phyloP scores from a whole-genome alignment of 2,797 vertebrate genomes.

The Halcyon chelicuti region DNA sequence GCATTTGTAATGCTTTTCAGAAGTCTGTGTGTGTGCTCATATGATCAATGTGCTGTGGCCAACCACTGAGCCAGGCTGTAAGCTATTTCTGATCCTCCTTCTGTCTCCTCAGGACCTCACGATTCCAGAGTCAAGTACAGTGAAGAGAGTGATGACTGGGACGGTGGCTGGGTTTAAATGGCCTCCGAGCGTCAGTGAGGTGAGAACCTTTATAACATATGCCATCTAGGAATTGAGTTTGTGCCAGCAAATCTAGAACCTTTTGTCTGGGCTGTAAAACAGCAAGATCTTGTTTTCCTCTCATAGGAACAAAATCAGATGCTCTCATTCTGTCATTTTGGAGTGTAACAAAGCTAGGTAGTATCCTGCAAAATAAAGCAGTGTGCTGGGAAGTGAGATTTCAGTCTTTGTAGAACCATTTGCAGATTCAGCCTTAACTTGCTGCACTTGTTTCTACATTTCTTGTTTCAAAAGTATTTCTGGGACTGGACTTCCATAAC shows the following conservation, averaged over 20 bases:
- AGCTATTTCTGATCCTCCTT: constrained; percentile 64
- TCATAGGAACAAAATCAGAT: background rate
- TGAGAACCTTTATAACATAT: constrained; percentile 44
- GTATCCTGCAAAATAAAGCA: background rate
- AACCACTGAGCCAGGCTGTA: background rate
- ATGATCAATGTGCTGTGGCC: background rate
- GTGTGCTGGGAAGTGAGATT: background rate
- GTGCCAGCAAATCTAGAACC: background rate
- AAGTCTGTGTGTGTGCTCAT: background rate
- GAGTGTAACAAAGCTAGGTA: background rate
- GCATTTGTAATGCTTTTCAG: background rate
- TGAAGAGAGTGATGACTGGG: constrained; percentile 93
- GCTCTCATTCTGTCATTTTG: background rate
- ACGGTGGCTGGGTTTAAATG: constrained; percentile 94
- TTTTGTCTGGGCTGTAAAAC: background rate
- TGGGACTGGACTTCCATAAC: background rate
- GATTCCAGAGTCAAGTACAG: constrained; percentile 93
- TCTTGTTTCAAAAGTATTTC: background rate
- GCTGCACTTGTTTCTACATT: background rate
- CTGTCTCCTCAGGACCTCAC: constrained; percentile 90
- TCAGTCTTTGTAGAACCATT: background rate
- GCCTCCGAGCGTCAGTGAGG: constrained; percentile 91
- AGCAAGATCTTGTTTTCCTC: fast-evolving
- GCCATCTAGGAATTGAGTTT: background rate
- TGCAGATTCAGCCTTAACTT: background rate